These are phyloP conservation scores for Ceyx melanurus DNA, from an alignment of 2,113 vertebrate species.

Conservation along the genomic window DNA sequence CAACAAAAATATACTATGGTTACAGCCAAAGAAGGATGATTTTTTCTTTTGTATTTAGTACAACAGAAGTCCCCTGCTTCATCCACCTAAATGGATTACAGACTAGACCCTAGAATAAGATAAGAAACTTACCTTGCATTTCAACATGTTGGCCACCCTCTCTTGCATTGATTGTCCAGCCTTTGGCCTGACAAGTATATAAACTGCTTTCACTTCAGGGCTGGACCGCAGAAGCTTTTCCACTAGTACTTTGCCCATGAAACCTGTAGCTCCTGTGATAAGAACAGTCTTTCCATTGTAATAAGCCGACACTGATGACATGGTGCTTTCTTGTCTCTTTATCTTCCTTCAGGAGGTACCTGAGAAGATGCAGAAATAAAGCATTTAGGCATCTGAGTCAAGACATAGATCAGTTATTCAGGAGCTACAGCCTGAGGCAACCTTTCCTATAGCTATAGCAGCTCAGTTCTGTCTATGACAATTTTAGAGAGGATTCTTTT, in stretches of 20 bases:
- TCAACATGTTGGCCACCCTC: conserved; percentile 87
- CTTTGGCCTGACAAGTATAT: conserved; percentile 91
- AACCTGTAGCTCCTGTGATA: conserved; percentile 93
- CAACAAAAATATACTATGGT: neutral
- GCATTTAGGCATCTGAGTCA: neutral
- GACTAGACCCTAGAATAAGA: neutral
- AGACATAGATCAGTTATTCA: neutral
- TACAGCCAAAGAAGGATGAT: neutral
- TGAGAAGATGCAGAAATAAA: conserved; percentile 51
- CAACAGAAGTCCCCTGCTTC: neutral
- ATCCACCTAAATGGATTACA: neutral
- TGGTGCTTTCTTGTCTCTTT: conserved; percentile 56
- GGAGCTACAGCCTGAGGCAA: neutral
- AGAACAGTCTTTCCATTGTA: conserved; percentile 88
- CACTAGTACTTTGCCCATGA: conserved; percentile 95
- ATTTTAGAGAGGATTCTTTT: neutral
- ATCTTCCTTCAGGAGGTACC: conserved; percentile 57
- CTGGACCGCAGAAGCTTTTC: conserved; percentile 93
- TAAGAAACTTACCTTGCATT: conserved; percentile 82
- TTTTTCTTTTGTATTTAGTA: neutral
- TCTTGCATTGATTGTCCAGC: conserved; percentile 88
- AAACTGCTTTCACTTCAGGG: conserved; percentile 85
- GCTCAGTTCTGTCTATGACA: neutral
- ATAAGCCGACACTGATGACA: conserved; percentile 86
- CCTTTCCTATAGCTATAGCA: neutral